Percentiles rank a stretch among this genome's conserved stretches.
Conservation (phyloP, 2,113 vertebrate species). For the Bucco capensis region DNA sequence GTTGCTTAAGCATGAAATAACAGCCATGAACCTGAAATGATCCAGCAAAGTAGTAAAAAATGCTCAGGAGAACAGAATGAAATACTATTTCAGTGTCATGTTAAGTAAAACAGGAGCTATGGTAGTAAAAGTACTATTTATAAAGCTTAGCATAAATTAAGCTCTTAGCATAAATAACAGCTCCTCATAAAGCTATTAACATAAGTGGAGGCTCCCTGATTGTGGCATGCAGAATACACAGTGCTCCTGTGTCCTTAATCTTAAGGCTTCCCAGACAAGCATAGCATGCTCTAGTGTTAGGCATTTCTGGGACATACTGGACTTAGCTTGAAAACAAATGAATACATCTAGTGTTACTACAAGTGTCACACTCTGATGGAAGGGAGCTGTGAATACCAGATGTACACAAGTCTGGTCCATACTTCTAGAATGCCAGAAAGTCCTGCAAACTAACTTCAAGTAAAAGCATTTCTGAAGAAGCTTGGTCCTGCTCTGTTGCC, state of each 20-base stretch:
- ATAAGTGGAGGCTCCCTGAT: background rate
- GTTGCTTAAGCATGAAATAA: background rate
- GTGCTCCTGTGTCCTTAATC: background rate
- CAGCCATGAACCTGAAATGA: background rate
- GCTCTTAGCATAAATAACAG: background rate
- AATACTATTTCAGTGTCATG: background rate
- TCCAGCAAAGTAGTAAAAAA: background rate
- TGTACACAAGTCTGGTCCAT: background rate
- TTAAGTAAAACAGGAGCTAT: background rate
- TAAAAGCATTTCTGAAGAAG: background rate
- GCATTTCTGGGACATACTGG: background rate
- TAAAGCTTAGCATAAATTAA: background rate
- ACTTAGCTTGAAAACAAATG: background rate
- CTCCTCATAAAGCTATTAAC: background rate
- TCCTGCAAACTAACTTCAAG: background rate
- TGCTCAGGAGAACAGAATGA: background rate
- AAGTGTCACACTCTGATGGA: background rate
- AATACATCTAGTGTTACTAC: background rate
- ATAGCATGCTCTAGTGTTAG: background rate
- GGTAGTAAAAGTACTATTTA: background rate
- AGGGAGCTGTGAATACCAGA: background rate
- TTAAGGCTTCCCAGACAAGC: background rate
- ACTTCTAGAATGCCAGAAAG: background rate
- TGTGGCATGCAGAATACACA: background rate
- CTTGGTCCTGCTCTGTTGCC: background rate